phyloP scores from a whole-genome alignment of 2,888 invertebrate species.

The Slavum lentiscoides region DNA sequence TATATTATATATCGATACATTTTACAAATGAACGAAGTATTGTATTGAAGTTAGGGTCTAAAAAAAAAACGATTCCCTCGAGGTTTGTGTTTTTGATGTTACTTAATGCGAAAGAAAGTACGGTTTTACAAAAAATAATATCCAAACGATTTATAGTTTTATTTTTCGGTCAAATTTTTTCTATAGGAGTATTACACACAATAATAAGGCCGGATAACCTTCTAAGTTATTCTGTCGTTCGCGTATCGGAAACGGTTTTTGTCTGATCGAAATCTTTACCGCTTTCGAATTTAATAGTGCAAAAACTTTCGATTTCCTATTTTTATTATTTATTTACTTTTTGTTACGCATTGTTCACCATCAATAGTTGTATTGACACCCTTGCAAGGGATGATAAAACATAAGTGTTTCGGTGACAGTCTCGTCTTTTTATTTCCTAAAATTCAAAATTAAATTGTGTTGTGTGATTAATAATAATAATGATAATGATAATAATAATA shows the following conservation, averaged over 20 bases:
- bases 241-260: neutral
- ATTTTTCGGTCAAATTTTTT: neutral
- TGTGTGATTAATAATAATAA: too few relatives aligned
- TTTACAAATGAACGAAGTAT: constrained; percentile 4
- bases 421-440: too few relatives aligned
- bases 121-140: constrained; percentile 1
- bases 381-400: too few relatives aligned
- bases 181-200: neutral
- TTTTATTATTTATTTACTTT: neutral
- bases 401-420: too few relatives aligned
- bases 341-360: too few relatives aligned
- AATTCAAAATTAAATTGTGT: too few relatives aligned
- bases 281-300: constrained; percentile 17
- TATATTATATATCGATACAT: neutral
- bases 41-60: neutral
- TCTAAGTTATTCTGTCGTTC: constrained; percentile 17
- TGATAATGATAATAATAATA: too few relatives aligned
- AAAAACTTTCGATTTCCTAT: constrained; percentile 3
- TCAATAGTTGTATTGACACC: too few relatives aligned
- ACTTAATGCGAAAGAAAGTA: neutral
- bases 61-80: neutral
- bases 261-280: constrained; percentile 5
- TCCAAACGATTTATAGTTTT: constrained; percentile 22
- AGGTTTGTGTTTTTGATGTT: neutral
- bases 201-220: neutral